Percentiles rank a stretch among this genome's conserved stretches.
phyloP scores from a whole-genome alignment of 1,140 invertebrate genomes.

The Archegozetes longisetosus region DNA sequence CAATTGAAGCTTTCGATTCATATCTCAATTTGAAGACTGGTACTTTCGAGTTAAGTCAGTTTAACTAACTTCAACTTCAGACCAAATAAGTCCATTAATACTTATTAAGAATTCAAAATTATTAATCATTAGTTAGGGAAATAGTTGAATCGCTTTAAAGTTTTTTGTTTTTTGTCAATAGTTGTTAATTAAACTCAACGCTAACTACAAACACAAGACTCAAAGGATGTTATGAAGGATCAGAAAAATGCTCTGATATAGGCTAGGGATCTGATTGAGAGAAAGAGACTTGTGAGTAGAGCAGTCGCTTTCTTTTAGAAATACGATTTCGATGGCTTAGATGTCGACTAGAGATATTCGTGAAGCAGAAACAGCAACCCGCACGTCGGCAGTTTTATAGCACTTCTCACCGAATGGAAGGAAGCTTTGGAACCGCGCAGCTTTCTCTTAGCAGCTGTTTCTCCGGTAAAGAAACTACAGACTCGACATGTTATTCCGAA shows the following conservation, averaged over 20 bases:
- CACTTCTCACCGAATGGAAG: constrained; percentile 12
- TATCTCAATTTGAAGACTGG: constrained; percentile 33
- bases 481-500: constrained; percentile 46
- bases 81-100: too few species aligned
- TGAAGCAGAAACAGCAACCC: constrained; percentile 21
- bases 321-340: constrained; percentile 43
- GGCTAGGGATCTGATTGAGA: constrained; percentile 40
- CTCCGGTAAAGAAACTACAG: constrained; percentile 36
- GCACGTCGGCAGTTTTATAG: constrained; percentile 9
- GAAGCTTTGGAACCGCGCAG: constrained; percentile 31
- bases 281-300: constrained; percentile 53
- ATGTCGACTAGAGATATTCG: constrained; percentile 42
- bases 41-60: background rate
- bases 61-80: background rate
- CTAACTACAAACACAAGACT: constrained; percentile 59
- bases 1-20: constrained; percentile 48
- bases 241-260: constrained; percentile 49
- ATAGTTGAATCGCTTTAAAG: too few species aligned
- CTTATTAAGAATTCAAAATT: too few species aligned
- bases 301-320: constrained; percentile 42
- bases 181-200: constrained; percentile 49
- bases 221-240: constrained; percentile 55
- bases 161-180: too few species aligned
- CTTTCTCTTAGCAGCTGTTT: constrained; percentile 37
- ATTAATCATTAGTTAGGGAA: too few species aligned